Evolutionary conservation across 2,113 vertebrate genomes (phyloP).

Genomic region (Syrrhaptes paradoxus): DNA sequence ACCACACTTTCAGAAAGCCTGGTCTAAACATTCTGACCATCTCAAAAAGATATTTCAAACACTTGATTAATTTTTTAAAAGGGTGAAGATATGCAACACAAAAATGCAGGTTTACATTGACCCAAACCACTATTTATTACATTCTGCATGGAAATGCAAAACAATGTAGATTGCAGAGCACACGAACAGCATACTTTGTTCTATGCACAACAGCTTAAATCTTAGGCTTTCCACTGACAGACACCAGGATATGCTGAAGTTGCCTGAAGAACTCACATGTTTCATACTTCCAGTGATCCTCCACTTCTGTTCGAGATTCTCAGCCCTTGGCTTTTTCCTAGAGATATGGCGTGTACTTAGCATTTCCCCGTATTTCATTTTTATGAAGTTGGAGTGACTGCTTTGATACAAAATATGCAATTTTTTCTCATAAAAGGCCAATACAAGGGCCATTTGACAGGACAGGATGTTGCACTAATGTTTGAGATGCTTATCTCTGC

Average conservation of each 20-base stretch:
- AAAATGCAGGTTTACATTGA: background rate
- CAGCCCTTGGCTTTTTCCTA: background rate
- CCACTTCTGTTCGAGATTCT: background rate
- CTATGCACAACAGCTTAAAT: background rate
- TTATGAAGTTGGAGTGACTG: conserved; percentile 20
- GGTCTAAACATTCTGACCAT: background rate
- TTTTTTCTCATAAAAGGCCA: conserved; percentile 38
- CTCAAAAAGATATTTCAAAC: background rate
- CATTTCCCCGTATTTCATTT: conserved; percentile 22
- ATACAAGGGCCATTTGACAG: conserved; percentile 17
- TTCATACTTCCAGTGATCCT: background rate
- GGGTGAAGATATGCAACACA: background rate
- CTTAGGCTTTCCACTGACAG: background rate
- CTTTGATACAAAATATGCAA: conserved; percentile 27
- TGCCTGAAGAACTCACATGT: background rate
- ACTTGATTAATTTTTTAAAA: background rate
- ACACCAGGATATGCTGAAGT: background rate
- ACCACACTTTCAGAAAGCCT: background rate
- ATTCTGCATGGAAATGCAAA: background rate
- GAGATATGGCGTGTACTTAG: background rate
- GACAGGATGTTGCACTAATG: conserved; percentile 33
- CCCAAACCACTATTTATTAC: background rate
- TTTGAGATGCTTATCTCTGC: conserved; percentile 31
- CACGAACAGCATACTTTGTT: background rate
- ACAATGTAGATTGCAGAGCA: background rate